Percentiles rank a stretch among this genome's conserved stretches.
phyloP scores from a whole-genome alignment of 2,888 invertebrate genomes.

The Podabrus alpinus region DNA sequence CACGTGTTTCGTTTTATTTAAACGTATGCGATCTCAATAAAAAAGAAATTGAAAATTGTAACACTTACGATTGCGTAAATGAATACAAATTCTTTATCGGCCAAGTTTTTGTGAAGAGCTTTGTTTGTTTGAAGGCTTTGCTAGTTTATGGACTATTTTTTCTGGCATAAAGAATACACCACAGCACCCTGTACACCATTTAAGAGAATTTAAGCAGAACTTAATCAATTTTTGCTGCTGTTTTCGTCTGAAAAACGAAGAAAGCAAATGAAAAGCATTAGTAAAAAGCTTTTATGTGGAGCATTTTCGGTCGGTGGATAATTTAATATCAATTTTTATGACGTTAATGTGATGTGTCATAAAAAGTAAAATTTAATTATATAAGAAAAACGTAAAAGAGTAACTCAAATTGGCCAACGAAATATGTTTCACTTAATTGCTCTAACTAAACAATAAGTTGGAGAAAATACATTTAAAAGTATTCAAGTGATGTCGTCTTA shows the following conservation, averaged over 20 bases:
- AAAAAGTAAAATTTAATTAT: not conserved
- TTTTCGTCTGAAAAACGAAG: not conserved
- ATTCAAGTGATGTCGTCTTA: conserved; percentile 7
- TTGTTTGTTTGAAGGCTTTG: not conserved
- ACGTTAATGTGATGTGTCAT: not conserved
- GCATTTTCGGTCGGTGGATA: not conserved
- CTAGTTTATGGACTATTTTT: not conserved
- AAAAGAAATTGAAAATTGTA: not conserved
- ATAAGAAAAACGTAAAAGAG: not conserved
- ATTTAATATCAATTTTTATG: not conserved
- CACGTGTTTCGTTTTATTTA: not conserved
- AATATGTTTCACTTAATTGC: not conserved
- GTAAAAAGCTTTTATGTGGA: not conserved
- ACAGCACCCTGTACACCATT: not conserved
- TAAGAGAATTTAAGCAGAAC: not conserved
- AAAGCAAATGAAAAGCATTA: not conserved
- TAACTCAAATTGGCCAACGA: not conserved
- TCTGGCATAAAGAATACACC: not conserved
- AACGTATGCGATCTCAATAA: not conserved
- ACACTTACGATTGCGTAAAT: not conserved
- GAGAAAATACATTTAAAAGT: conserved; percentile 1
- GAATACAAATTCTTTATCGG: not conserved
- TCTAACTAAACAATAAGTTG: not conserved
- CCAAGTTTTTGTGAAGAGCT: not conserved
- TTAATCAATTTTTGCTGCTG: not conserved